These are phyloP conservation scores for Hirtodrosophila cameraria DNA, from an alignment of 2,888 invertebrate genomes.

Conservation along the genomic window DNA sequence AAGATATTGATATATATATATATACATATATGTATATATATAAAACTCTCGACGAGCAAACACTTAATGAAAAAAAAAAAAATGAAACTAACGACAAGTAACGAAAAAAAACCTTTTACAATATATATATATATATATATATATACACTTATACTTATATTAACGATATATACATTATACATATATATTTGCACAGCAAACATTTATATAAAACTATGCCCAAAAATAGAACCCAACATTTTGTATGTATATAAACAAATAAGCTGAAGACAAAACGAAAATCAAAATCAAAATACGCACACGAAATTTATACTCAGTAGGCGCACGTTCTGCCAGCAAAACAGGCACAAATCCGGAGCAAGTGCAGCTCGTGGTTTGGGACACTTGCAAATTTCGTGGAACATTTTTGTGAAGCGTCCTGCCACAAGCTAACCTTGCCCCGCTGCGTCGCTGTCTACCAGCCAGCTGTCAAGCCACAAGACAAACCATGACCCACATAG, in stretches of 20 bases:
- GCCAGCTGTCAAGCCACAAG: slow-evolving; percentile 33
- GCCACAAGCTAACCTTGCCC: slow-evolving; percentile 6
- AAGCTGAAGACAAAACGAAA: slow-evolving; percentile 53
- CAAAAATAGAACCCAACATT: slow-evolving; percentile 63
- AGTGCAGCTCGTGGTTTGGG: slow-evolving; percentile 7
- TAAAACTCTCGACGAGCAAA: slow-evolving; percentile 72
- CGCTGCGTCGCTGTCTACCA: not conserved
- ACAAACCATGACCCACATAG: slow-evolving; percentile 78
- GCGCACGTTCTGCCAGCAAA: slow-evolving; percentile 21
- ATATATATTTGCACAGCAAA: slow-evolving; percentile 80
- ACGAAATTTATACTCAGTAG: slow-evolving; percentile 56
- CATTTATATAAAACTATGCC: slow-evolving; percentile 67
- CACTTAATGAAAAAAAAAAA: slow-evolving; percentile 37
- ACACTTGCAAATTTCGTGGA: slow-evolving; percentile 74
- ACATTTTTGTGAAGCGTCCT: slow-evolving; percentile 70
- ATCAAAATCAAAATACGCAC: slow-evolving; percentile 67
- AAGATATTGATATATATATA: slow-evolving; percentile 23
- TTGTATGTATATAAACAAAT: slow-evolving; percentile 70
- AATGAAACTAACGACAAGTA: slow-evolving; percentile 69
- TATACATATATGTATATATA: no score
- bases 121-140: slow-evolving; percentile 25
- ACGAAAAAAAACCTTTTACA: slow-evolving; percentile 71
- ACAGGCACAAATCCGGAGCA: not conserved
- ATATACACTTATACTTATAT: no score
- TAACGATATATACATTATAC: slow-evolving; percentile 74